Conservation (phyloP, 2,888 invertebrate species). For the Copidosoma aretas region DNA sequence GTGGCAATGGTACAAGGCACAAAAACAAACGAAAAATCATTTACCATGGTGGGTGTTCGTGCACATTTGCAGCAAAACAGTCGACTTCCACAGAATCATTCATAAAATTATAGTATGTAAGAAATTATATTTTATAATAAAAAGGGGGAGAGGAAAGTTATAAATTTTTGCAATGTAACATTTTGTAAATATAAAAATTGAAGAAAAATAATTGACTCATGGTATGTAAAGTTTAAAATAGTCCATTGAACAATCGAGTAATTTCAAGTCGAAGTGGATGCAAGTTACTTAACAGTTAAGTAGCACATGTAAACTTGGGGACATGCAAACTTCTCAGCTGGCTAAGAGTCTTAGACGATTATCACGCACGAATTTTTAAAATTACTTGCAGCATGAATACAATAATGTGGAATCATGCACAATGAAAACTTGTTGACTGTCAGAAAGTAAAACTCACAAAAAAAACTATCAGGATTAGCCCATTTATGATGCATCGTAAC, state of each 20-base stretch:
- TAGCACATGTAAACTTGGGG: not conserved
- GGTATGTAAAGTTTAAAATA: conserved; percentile 3
- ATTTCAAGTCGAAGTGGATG: conserved; percentile 1
- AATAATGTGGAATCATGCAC: too few relatives aligned
- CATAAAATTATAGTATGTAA: conserved; percentile 32
- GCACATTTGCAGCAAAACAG: conserved; percentile 14
- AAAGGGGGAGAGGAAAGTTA: conserved; percentile 6
- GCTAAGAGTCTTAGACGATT: too few relatives aligned
- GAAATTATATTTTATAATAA: conserved; percentile 41
- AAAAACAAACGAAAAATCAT: conserved; percentile 31
- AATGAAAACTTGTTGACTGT: too few relatives aligned
- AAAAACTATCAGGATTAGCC: too few relatives aligned
- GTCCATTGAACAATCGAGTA: not conserved
- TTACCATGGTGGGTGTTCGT: conserved; percentile 33
- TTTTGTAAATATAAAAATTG: conserved; percentile 27
- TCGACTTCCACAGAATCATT: conserved; percentile 21
- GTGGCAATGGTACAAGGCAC: conserved; percentile 23
- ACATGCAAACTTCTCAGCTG: too few relatives aligned
- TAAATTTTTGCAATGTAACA: conserved; percentile 20
- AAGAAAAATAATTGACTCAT: conserved; percentile 12
- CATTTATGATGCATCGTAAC: not conserved
- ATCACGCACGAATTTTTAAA: too few relatives aligned
- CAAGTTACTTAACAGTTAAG: conserved; percentile 1
- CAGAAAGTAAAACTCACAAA: too few relatives aligned
- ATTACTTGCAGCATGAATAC: too few relatives aligned